A percentile compares a stretch with the other conserved stretches of the same genome.
Conservation (phyloP, 1,140 invertebrate genomes). For the Drosophila rhopaloa region DNA sequence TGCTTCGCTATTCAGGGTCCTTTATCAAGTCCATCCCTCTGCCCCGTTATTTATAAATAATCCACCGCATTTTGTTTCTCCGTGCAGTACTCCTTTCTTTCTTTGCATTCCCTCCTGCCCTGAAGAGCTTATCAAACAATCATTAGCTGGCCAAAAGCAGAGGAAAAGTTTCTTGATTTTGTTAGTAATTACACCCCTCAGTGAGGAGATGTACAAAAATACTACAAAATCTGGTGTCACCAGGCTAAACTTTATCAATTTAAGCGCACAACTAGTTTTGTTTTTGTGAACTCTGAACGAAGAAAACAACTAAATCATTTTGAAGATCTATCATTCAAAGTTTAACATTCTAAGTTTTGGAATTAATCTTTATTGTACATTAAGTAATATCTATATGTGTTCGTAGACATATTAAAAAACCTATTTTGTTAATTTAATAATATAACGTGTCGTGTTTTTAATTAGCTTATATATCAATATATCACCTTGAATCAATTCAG, state of each 20-base stretch:
- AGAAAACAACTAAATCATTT: neutral
- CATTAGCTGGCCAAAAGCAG: constrained; percentile 60
- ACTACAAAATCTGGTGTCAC: constrained; percentile 25
- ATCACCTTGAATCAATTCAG: neutral
- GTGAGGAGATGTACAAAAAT: constrained; percentile 1
- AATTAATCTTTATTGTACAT: too few relatives aligned
- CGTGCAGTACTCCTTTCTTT: constrained; percentile 6
- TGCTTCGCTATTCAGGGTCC: constrained; percentile 26
- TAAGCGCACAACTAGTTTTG: constrained; percentile 31
- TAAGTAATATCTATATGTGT: too few relatives aligned
- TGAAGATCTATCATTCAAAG: neutral
- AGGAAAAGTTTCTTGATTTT: constrained; percentile 61
- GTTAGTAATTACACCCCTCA: constrained; percentile 38
- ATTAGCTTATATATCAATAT: too few relatives aligned
- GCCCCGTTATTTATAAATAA: constrained; percentile 38
- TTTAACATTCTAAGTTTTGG: neutral
- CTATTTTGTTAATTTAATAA: too few relatives aligned
- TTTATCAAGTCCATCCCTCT: constrained; percentile 18
- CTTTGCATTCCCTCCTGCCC: neutral
- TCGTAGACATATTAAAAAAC: too few relatives aligned
- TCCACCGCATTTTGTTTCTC: constrained; percentile 12
- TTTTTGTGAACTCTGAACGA: constrained; percentile 17
- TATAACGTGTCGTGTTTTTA: too few relatives aligned
- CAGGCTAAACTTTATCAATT: constrained; percentile 29
- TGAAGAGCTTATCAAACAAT: constrained; percentile 68